phyloP scores from a whole-genome alignment of 1,140 invertebrate species.

The Drosophila nebulosa region DNA sequence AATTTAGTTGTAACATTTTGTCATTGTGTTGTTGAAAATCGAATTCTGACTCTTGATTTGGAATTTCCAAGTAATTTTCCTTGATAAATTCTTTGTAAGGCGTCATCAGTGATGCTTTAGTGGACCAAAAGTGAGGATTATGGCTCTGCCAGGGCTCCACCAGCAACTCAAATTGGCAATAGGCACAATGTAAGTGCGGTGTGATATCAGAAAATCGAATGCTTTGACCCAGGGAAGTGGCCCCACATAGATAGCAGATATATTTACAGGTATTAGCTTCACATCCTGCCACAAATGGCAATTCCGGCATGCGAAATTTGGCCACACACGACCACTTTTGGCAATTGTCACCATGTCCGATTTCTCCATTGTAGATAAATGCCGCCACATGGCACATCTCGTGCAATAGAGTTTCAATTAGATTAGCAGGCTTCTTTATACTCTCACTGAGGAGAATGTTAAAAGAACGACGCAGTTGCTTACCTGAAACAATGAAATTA shows the following conservation, averaged over 20 bases:
- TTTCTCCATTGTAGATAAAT: constrained; percentile 87
- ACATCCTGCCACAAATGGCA: constrained; percentile 32
- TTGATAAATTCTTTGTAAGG: constrained; percentile 44
- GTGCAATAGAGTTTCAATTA: constrained; percentile 90
- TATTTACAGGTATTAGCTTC: constrained; percentile 31
- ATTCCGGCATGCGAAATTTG: constrained; percentile 32
- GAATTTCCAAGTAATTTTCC: constrained; percentile 24
- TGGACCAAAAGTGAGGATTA: neutral
- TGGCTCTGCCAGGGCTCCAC: constrained; percentile 14
- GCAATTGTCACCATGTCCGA: constrained; percentile 92
- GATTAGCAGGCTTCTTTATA: constrained; percentile 9
- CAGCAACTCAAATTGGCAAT: constrained; percentile 57
- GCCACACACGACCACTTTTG: constrained; percentile 83
- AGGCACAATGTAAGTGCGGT: constrained; percentile 41
- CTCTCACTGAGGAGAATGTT: constrained; percentile 65
- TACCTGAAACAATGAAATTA: constrained; percentile 7
- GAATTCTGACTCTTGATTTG: neutral
- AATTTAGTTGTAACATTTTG: constrained; percentile 45
- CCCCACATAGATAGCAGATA: constrained; percentile 36
- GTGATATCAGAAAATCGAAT: constrained; percentile 9
- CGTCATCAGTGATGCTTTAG: constrained; percentile 18
- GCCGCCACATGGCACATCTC: constrained; percentile 95
- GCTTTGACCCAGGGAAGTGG: constrained; percentile 25
- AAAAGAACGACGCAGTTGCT: constrained; percentile 4
- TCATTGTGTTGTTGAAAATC: constrained; percentile 1